Conservation (phyloP, 2,888 invertebrate species). For the Hemicrepidius hirtus region DNA sequence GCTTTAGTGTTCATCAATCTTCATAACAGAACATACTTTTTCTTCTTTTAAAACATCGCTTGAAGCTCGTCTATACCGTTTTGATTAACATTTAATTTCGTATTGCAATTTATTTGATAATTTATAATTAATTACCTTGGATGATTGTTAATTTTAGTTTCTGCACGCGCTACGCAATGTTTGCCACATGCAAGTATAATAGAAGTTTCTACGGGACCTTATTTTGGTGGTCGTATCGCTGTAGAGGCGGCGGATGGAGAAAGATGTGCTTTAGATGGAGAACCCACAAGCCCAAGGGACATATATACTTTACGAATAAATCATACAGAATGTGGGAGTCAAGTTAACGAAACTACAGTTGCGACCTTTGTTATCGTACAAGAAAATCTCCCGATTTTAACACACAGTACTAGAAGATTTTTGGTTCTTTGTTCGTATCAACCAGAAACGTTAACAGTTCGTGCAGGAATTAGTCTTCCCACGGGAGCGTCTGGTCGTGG, state of each 20-base stretch:
- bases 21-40: constrained; percentile 16
- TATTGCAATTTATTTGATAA: constrained; percentile 13
- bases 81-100: constrained; percentile 24
- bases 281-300: constrained; percentile 82
- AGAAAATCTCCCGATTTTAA: constrained; percentile 87
- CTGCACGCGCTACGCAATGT: constrained; percentile 87
- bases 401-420: constrained; percentile 84
- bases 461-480: constrained; percentile 85
- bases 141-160: constrained; percentile 75
- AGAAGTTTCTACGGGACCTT: constrained; percentile 88
- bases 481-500: constrained; percentile 72
- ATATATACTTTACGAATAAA: constrained; percentile 84
- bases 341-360: constrained; percentile 85
- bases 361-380: constrained; percentile 89
- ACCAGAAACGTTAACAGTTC: constrained; percentile 87
- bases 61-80: constrained; percentile 24
- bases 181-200: constrained; percentile 88
- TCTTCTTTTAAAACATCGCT: not conserved
- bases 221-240: constrained; percentile 86
- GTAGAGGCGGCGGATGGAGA: constrained; percentile 83
- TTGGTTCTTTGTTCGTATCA: constrained; percentile 88
- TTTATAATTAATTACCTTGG: constrained; percentile 38
- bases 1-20: constrained; percentile 17
- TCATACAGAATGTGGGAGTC: constrained; percentile 83
- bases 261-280: constrained; percentile 84